Evolutionary conservation across 2,888 invertebrate species (phyloP).

Genomic region (Gymnocheta viridis): DNA sequence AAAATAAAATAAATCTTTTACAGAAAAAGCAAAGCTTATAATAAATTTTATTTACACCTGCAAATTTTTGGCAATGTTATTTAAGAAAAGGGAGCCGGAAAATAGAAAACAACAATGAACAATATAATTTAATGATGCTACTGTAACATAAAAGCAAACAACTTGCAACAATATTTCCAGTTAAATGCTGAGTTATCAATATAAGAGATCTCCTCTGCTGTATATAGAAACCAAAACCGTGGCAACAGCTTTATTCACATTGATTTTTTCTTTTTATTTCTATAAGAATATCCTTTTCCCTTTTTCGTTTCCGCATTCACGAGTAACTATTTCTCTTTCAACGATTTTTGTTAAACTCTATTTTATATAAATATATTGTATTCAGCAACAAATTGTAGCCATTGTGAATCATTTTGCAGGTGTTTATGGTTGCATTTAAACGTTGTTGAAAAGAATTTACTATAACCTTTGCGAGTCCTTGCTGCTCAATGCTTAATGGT

Average conservation of each 20-base stretch:
- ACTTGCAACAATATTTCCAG: slow-evolving; percentile 38
- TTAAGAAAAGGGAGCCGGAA: not conserved
- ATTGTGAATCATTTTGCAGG: slow-evolving; percentile 38
- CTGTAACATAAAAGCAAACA: slow-evolving; percentile 20
- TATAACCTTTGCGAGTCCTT: slow-evolving; percentile 8
- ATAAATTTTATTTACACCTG: not conserved
- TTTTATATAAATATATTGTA: not conserved
- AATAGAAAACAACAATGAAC: not conserved
- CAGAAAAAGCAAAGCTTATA: not conserved
- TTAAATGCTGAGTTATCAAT: slow-evolving; percentile 21
- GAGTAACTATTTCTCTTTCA: not conserved
- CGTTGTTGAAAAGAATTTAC: slow-evolving; percentile 30
- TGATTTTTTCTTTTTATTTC: slow-evolving; percentile 30
- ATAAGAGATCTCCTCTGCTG: not conserved
- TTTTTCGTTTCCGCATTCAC: not conserved
- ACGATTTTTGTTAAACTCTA: not conserved
- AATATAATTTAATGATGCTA: slow-evolving; percentile 37
- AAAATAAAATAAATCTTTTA: too few relatives aligned
- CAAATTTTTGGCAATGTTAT: not conserved
- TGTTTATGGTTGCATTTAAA: slow-evolving; percentile 50
- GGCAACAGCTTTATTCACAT: not conserved
- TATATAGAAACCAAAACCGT: not conserved
- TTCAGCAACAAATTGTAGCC: slow-evolving; percentile 40
- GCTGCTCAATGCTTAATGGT: not conserved
- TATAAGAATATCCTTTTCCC: slow-evolving; percentile 14